phyloP scores from a whole-genome alignment of 1,140 invertebrate species.

The Diploscapter pachys region DNA sequence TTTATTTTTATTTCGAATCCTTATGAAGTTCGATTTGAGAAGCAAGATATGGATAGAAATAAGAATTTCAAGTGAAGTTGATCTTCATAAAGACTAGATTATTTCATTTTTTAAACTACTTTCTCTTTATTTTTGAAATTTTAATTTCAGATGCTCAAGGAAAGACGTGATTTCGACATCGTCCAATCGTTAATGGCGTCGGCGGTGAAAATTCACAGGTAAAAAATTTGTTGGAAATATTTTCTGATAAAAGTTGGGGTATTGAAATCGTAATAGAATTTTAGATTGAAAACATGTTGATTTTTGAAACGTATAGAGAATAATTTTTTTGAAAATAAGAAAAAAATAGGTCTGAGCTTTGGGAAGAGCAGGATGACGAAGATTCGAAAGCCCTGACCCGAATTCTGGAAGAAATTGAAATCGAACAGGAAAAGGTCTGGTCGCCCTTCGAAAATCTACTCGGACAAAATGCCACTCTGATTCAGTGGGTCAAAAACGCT shows the following conservation, averaged over 20 bases:
- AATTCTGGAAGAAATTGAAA: conserved; percentile 16
- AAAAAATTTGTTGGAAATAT: not conserved
- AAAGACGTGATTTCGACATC: conserved; percentile 79
- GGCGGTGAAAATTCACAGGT: conserved; percentile 78
- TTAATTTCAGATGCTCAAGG: too few relatives aligned
- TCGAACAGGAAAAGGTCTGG: conserved; percentile 2
- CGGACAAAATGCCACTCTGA: conserved; percentile 11
- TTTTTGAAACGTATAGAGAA: not conserved
- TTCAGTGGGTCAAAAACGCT: conserved; percentile 32
- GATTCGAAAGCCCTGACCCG: not conserved
- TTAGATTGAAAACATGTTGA: not conserved
- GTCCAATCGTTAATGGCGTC: conserved; percentile 83
- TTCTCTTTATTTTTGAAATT: too few relatives aligned
- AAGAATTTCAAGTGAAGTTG: too few relatives aligned
- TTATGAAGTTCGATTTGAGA: too few relatives aligned
- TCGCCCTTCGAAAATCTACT: conserved; percentile 12
- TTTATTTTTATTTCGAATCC: too few relatives aligned
- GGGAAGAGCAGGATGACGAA: not conserved
- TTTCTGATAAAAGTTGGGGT: not conserved
- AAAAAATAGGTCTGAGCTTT: not conserved
- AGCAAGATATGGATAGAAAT: too few relatives aligned
- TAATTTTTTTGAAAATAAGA: not conserved
- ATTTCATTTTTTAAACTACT: too few relatives aligned
- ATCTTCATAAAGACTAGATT: too few relatives aligned
- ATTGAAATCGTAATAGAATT: not conserved